Conservation (phyloP, 2,797 vertebrate species). For the Austrolebias charrua region DNA sequence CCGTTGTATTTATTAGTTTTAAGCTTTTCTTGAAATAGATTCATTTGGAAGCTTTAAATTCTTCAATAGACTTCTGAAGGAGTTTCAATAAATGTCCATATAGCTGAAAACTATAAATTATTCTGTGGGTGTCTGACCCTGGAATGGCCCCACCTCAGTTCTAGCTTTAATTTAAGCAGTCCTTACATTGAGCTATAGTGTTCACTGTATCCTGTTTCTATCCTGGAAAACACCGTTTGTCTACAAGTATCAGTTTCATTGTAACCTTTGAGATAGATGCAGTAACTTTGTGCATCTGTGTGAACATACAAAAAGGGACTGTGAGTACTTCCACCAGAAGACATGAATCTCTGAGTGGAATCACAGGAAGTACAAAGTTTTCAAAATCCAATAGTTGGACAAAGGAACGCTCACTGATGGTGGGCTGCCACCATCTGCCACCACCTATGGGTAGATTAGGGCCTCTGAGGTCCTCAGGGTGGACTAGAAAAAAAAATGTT, state of each 20-base stretch:
- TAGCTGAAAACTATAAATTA: not conserved
- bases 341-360: not conserved
- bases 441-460: not conserved
- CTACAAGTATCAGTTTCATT: conserved; percentile 19
- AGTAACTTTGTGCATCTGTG: too few species aligned
- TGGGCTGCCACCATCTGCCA: not conserved
- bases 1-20: too few species aligned
- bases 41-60: too few species aligned
- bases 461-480: not conserved
- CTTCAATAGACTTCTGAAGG: too few species aligned
- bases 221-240: conserved; percentile 32
- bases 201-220: conserved; percentile 45
- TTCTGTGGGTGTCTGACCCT: conserved; percentile 22
- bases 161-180: conserved; percentile 18
- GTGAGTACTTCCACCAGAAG: not conserved
- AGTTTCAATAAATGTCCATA: not conserved
- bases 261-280: conserved; percentile 2
- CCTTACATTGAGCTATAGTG: conserved; percentile 35
- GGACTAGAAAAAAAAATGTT: not conserved
- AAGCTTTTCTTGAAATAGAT: too few species aligned
- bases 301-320: too few species aligned
- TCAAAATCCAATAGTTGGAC: not conserved
- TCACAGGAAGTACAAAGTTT: not conserved
- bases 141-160: conserved; percentile 5
- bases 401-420: not conserved